These are phyloP conservation scores for Chrysochloris asiatica DNA, from an alignment of 2,113 vertebrate genomes.

Conservation along the genomic window DNA sequence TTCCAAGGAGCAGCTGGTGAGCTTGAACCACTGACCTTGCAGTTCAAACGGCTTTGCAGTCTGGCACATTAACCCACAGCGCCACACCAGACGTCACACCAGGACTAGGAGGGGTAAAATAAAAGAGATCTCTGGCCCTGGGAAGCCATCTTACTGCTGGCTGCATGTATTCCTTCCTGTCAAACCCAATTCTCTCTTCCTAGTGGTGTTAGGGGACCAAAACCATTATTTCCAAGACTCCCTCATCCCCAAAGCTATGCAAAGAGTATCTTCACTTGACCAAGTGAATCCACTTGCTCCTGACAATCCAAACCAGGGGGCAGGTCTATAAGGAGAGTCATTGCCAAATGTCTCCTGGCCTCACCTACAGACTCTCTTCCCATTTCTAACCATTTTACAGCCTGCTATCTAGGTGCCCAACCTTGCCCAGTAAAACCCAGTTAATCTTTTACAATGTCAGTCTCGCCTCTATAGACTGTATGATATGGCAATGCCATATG, in stretches of 20 bases:
- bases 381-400: constrained; percentile 43
- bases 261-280: not conserved
- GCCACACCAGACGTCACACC: too few species aligned
- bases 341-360: not conserved
- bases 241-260: not conserved
- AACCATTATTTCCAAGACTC: not conserved
- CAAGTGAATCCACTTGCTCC: not conserved
- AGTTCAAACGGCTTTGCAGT: too few species aligned
- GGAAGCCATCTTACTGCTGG: not conserved
- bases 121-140: not conserved
- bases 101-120: not conserved
- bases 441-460: constrained; percentile 74
- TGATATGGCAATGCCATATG: constrained; percentile 59
- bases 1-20: too few species aligned
- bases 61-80: too few species aligned
- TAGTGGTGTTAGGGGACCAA: not conserved
- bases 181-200: not conserved
- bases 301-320: constrained; percentile 16
- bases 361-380: constrained; percentile 17
- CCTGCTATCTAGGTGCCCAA: constrained; percentile 35
- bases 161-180: not conserved
- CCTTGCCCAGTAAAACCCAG: constrained; percentile 64
- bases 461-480: constrained; percentile 63
- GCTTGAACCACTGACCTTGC: too few species aligned
- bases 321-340: constrained; percentile 4